These are phyloP conservation scores for Macrophya alboannulata DNA, from an alignment of 2,888 invertebrate species.

Conservation along the genomic window DNA sequence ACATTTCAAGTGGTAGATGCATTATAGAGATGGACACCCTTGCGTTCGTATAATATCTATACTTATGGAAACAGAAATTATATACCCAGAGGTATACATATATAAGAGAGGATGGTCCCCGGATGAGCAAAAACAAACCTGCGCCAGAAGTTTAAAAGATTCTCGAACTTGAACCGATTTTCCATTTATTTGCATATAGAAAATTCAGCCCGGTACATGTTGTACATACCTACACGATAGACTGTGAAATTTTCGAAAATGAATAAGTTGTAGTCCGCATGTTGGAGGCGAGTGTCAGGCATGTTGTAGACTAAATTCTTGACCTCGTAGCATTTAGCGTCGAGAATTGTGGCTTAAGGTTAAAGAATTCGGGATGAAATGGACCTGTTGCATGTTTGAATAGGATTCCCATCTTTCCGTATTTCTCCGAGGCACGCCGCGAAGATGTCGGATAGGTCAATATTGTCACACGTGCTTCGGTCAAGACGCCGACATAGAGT, in stretches of 20 bases:
- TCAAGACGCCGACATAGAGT: constrained; percentile 64
- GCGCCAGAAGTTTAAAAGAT: background rate
- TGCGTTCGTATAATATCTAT: background rate
- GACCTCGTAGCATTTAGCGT: constrained; percentile 33
- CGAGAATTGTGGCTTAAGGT: constrained; percentile 16
- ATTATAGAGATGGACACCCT: constrained; percentile 16
- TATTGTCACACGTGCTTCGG: constrained; percentile 71
- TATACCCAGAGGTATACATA: background rate
- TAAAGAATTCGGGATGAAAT: constrained; percentile 58
- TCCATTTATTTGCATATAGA: background rate
- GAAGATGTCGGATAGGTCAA: constrained; percentile 64
- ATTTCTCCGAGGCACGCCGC: constrained; percentile 47
- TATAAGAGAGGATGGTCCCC: background rate
- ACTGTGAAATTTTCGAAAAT: background rate
- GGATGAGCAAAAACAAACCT: background rate
- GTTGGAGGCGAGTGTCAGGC: background rate
- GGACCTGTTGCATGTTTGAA: constrained; percentile 67
- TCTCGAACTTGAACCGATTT: background rate
- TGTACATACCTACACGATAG: background rate
- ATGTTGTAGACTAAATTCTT: constrained; percentile 45
- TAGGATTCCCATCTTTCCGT: constrained; percentile 65
- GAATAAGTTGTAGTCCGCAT: background rate
- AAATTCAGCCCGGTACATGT: background rate
- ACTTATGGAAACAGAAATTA: background rate
- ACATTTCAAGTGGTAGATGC: constrained; percentile 23